Conservation (phyloP, 2,888 invertebrate genomes). For the Penaeus monodon region DNA sequence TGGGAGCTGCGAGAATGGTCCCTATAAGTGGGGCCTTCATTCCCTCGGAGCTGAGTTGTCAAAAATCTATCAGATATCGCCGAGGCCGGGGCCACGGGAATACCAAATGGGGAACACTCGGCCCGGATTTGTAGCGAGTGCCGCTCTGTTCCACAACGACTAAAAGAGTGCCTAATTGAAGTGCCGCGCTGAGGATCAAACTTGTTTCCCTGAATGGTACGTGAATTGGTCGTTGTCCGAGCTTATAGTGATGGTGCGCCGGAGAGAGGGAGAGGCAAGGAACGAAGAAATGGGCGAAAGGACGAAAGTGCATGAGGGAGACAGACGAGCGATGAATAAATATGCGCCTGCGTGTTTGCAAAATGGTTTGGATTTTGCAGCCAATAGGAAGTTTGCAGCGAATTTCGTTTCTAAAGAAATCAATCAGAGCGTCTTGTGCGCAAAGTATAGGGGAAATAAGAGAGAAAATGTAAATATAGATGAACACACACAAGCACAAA, state of each 20-base stretch:
- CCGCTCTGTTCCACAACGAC: conserved; percentile 1
- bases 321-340: background rate
- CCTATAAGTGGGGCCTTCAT: conserved; percentile 2
- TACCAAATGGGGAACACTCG: conserved; percentile 9
- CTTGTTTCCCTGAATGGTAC: conserved; percentile 7
- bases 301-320: no score
- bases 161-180: conserved; percentile 15
- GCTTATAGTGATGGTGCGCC: background rate
- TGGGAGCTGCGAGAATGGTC: conserved; percentile 16
- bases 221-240: conserved; percentile 17
- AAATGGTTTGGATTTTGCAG: no score
- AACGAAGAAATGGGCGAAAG: background rate
- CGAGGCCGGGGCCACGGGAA: conserved; percentile 8
- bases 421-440: no score
- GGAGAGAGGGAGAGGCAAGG: background rate
- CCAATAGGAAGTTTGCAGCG: no score
- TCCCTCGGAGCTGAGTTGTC: conserved; percentile 24
- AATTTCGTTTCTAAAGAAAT: no score
- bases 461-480: no score
- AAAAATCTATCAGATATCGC: conserved; percentile 33
- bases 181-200: conserved; percentile 19
- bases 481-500: no score
- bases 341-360: no score
- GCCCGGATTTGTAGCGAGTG: conserved; percentile 3
- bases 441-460: no score